phyloP scores from a whole-genome alignment of 2,888 invertebrate species.

The Parnassius glacialis region DNA sequence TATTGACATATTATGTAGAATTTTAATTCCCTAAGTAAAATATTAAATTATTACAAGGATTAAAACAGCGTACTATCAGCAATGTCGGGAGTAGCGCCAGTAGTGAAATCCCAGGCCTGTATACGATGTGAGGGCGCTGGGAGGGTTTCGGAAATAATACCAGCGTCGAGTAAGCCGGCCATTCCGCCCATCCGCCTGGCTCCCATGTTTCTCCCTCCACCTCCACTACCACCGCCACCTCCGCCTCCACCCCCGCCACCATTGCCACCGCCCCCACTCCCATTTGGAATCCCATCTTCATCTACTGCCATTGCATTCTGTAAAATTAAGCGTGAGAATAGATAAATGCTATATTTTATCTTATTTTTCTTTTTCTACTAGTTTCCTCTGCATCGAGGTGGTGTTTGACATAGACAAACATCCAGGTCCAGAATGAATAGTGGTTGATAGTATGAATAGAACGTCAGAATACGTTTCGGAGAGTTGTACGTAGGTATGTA shows the following conservation, averaged over 20 bases:
- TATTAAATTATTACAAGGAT: too few relatives aligned
- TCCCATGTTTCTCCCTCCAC: slow-evolving; percentile 42
- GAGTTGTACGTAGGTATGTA: too few relatives aligned
- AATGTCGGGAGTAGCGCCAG: slow-evolving; percentile 86
- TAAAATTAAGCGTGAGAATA: slow-evolving; percentile 9
- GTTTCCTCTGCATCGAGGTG: too few relatives aligned
- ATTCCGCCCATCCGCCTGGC: slow-evolving; percentile 57
- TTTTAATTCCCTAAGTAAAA: too few relatives aligned
- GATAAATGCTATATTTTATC: too few relatives aligned
- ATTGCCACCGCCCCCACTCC: slow-evolving; percentile 31
- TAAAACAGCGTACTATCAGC: slow-evolving; percentile 78
- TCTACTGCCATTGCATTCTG: slow-evolving; percentile 77
- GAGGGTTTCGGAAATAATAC: slow-evolving; percentile 75
- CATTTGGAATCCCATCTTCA: slow-evolving; percentile 50
- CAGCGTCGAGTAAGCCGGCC: slow-evolving; percentile 66
- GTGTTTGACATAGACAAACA: too few relatives aligned
- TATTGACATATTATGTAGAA: too few relatives aligned
- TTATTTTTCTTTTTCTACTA: not conserved
- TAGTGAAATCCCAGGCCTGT: slow-evolving; percentile 91
- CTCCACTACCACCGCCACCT: slow-evolving; percentile 32
- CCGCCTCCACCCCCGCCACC: slow-evolving; percentile 25
- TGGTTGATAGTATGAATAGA: too few relatives aligned
- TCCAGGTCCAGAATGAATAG: too few relatives aligned
- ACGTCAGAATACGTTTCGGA: too few relatives aligned
- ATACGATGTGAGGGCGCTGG: slow-evolving; percentile 88